Base-by-base conservation (phyloP, 2,113 vertebrate species). In the Stictonetta naevosa region DNA sequence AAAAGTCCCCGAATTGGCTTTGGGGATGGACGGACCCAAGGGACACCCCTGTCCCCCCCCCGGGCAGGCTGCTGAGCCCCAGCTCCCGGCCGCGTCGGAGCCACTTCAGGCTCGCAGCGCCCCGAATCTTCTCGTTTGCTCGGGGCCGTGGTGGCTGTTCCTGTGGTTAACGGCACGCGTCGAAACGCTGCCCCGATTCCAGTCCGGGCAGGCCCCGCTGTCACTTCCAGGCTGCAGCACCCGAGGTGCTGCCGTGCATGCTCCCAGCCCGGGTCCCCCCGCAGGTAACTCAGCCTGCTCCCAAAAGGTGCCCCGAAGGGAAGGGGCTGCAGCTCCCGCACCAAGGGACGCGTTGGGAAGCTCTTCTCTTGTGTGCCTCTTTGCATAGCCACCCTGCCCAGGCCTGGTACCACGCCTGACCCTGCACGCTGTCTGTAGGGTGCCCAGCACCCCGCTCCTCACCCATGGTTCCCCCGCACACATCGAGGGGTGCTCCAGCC, bases 281-380 rank as follows among this genome's bases (percentile, higher is more conserved):
- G 0, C 36, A 22, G 31, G 10, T 62, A 66, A 38, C 62, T 81
- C 29, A 22, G 12, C n/a, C 28, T 50, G n/a, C n/a, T 36, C n/a
- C 26, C 36, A 38, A 2, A 56, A 18, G 15, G 10, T 76, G 92
- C 46, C 53, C 33, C 64, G n/a, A 1, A 3, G 66, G 59, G 79
- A 33, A 34, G 25, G 59, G 40, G 6, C 55, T 52, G 68, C 59
- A 80, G 28, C 59, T 74, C 83, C 66, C 34, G 78, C 25, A 3
- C 52, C 0, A 1, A 8, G 46, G 42, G 40, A 18, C 20, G 28
- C 17, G 5, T 26, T 2, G 18, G 60, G 18, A 68, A 25, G 34
- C 13, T 84, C 25, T 58, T 0, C 0, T 31, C 8, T 28, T 5
- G 2, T 0, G 0, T 23, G 55, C 28, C 72, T 4, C 0, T 14